These are phyloP conservation scores for Dorcus hopei DNA, from an alignment of 2,888 invertebrate genomes.

Conservation along the genomic window DNA sequence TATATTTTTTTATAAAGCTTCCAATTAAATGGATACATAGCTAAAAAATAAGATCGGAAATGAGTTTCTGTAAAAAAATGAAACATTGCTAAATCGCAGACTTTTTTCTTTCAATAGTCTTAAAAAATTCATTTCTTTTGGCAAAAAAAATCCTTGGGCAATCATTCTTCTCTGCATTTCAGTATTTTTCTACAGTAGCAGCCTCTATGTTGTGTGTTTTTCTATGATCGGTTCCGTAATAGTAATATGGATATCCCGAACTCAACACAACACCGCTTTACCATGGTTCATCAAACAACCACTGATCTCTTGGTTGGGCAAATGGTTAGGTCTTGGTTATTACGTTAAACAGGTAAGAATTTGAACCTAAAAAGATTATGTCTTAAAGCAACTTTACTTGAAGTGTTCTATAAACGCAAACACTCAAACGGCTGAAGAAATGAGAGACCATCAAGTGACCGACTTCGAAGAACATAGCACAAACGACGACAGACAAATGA, in stretches of 20 bases:
- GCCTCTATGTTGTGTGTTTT: constrained; percentile 54
- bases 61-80: too few relatives aligned
- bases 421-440: constrained; percentile 45
- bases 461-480: constrained; percentile 44
- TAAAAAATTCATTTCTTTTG: too few relatives aligned
- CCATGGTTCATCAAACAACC: constrained; percentile 54
- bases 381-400: not conserved
- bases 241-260: constrained; percentile 54
- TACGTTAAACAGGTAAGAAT: constrained; percentile 47
- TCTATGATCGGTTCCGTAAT: constrained; percentile 54
- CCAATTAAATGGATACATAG: too few relatives aligned
- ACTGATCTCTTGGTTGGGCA: constrained; percentile 48
- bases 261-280: constrained; percentile 48
- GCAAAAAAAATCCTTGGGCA: not conserved
- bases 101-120: too few relatives aligned
- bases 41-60: too few relatives aligned
- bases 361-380: not conserved
- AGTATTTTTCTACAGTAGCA: constrained; percentile 59
- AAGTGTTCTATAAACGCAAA: constrained; percentile 6
- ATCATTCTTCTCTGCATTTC: constrained; percentile 30
- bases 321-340: constrained; percentile 46
- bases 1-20: too few relatives aligned
- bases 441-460: constrained; percentile 47
- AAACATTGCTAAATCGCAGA: too few relatives aligned
- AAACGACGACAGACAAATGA: constrained; percentile 43